Evolutionary conservation across 2,113 vertebrate species (phyloP).

Genomic region (Lasiurus borealis): DNA sequence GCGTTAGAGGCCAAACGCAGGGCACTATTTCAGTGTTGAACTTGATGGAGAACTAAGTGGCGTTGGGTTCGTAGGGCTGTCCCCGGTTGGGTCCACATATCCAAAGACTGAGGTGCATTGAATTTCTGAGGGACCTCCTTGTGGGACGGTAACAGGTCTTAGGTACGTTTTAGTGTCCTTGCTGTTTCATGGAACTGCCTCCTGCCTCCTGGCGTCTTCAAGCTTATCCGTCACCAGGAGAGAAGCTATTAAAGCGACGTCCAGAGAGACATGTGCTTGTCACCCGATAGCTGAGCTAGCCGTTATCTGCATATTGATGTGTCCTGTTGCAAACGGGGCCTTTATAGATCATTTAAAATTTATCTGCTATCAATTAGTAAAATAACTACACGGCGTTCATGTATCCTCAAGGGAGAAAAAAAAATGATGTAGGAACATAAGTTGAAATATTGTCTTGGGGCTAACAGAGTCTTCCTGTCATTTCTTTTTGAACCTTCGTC

Average conservation of each 20-base stretch:
- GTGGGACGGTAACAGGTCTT: no score
- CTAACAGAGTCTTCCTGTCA: not conserved
- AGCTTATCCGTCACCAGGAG: not conserved
- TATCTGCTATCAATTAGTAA: conserved; percentile 20
- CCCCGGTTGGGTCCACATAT: not conserved
- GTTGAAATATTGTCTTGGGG: not conserved
- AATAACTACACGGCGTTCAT: conserved; percentile 49
- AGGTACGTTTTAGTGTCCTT: no score
- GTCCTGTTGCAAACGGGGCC: conserved; percentile 11
- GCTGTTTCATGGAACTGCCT: not conserved
- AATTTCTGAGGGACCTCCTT: not conserved
- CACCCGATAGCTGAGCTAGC: not conserved
- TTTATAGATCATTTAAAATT: not conserved
- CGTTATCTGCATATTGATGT: not conserved
- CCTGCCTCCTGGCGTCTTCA: not conserved
- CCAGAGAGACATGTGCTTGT: not conserved
- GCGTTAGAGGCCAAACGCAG: not conserved
- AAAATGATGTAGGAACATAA: not conserved
- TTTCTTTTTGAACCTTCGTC: conserved; percentile 26
- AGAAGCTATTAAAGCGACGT: not conserved
- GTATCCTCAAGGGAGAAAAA: not conserved
- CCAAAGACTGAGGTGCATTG: not conserved
- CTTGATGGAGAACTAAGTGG: not conserved
- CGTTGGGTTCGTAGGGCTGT: fast-evolving
- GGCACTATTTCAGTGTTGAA: not conserved